Base-by-base conservation (phyloP, 2,113 vertebrate species). In the Nipponia nippon region DNA sequence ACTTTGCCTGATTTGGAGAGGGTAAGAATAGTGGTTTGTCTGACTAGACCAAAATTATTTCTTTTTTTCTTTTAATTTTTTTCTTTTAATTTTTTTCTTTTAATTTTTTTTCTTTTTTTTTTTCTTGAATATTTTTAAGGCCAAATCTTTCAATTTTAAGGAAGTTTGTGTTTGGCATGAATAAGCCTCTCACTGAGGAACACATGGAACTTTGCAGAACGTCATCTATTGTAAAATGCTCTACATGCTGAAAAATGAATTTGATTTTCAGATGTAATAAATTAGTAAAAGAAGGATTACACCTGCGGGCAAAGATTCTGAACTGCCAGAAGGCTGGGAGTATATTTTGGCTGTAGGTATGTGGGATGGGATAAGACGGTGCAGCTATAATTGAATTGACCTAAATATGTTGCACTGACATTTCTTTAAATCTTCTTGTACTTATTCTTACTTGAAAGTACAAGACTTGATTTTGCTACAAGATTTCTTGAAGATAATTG, bases 1-100 rank as follows among this genome's bases (percentile, higher is more conserved):
- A 7, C 2, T 32, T 50, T 52, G 13, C 2, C 0, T 38, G 6
- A 29, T 56, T 58, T 66, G 10, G 8, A 63, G 4, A 66, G 6
- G 3, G 2, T n/a, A 70, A 78, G 12, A 88, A 58, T 4, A 34
- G 11, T 26, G 1, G 0, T 38, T 55, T 40, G 11, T 38, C 38
- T 16, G 6, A 66, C 3, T 16, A 62, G 7, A 52, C 4, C 4
- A 80, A 63, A 34, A 17, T 8, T 4, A 10, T 27, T 25, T 20
- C 0, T 16, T 62, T 73, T 42, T 67, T 76, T 16, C 0, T 25
- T 53, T 49, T 16, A 9, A 2, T 44, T 46, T 40, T 44, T 67
- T 76, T 16, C 0, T 25, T 53, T 49, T 16, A 9, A 2, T 44
- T 46, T 40, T 44, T 8, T n/a, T 5, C 10, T 7, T 21, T 49